These are phyloP conservation scores for Oncorhynchus clarkii DNA, from an alignment of 2,113 vertebrate species.

Conservation along the genomic window DNA sequence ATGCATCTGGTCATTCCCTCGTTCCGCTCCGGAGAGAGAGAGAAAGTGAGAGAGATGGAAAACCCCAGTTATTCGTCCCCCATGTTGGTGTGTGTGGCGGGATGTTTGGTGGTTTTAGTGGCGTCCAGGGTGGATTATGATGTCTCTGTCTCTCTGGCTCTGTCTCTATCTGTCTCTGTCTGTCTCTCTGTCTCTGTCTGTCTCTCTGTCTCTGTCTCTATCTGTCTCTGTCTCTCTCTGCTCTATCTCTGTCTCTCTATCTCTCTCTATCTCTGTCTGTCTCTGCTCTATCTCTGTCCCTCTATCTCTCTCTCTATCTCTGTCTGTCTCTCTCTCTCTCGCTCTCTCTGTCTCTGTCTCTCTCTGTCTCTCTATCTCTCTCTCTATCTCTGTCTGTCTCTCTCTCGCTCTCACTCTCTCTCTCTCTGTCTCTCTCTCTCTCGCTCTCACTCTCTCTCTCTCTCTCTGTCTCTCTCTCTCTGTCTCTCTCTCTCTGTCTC, in stretches of 20 bases:
- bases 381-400: too few relatives aligned
- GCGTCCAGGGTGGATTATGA: neutral
- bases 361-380: too few relatives aligned
- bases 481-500: neutral
- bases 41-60: constrained; percentile 10
- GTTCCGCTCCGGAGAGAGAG: constrained; percentile 15
- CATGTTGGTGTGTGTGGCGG: neutral
- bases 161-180: neutral
- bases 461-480: neutral
- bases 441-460: neutral
- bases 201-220: neutral
- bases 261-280: neutral
- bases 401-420: too few relatives aligned
- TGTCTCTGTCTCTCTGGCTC: too few relatives aligned
- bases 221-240: neutral
- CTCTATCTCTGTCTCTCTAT: neutral
- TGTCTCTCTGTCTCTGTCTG: neutral
- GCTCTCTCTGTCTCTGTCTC: too few relatives aligned
- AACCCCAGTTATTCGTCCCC: neutral
- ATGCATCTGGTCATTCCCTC: constrained; percentile 37
- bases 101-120: constrained; percentile 5
- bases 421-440: neutral
- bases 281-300: too few relatives aligned
- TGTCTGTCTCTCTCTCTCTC: too few relatives aligned
- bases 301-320: too few relatives aligned